Evolutionary conservation across 2,888 invertebrate species (phyloP).

Genomic region (Oxystoma pomonae): DNA sequence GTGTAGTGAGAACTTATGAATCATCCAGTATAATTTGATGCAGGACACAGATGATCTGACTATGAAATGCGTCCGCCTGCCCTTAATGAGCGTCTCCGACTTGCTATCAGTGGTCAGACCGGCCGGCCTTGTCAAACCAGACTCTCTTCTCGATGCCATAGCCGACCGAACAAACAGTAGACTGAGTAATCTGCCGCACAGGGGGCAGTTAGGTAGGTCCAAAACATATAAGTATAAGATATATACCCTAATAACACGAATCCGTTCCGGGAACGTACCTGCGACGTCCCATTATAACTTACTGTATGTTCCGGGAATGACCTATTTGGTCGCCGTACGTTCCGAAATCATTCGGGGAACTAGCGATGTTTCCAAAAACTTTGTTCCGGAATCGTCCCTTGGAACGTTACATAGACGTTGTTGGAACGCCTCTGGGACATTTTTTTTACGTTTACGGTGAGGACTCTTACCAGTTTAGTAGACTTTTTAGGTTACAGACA

Average conservation of each 20-base stretch:
- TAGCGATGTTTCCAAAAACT: too few relatives aligned
- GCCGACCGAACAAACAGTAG: slow-evolving; percentile 77
- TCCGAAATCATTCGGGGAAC: too few relatives aligned
- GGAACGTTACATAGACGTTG: too few relatives aligned
- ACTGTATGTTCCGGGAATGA: too few relatives aligned
- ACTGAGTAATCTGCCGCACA: slow-evolving; percentile 75
- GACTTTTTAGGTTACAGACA: too few relatives aligned
- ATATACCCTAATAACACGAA: background rate
- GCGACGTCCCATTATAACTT: too few relatives aligned
- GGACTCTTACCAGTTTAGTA: too few relatives aligned
- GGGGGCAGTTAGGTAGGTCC: slow-evolving; percentile 71
- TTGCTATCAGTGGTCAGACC: slow-evolving; percentile 85
- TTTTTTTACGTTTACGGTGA: too few relatives aligned
- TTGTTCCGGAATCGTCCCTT: too few relatives aligned
- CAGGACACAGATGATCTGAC: slow-evolving; percentile 40
- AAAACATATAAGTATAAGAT: background rate
- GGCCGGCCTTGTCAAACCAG: slow-evolving; percentile 80
- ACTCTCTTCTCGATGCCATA: slow-evolving; percentile 91
- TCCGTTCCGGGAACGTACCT: too few relatives aligned
- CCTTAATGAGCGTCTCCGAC: slow-evolving; percentile 84
- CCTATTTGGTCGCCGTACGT: background rate
- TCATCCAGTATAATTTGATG: too few relatives aligned
- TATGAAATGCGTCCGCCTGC: slow-evolving; percentile 69
- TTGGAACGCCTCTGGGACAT: background rate
- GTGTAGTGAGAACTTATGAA: too few relatives aligned